Base-by-base conservation (phyloP, 2,113 vertebrate genomes). In the Garra rufa region DNA sequence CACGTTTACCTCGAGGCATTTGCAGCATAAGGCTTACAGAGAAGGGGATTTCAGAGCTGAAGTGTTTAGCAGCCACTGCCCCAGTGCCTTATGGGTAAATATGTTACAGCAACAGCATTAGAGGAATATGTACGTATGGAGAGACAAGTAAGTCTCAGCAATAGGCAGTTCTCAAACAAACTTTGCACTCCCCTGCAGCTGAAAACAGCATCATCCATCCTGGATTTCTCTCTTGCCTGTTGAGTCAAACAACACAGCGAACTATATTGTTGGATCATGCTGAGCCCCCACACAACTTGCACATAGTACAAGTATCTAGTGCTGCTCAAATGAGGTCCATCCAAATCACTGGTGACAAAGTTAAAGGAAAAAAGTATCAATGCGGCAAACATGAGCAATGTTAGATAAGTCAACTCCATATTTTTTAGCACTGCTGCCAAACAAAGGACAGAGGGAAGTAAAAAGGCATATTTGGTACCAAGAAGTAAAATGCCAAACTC, bases 111-210 rank as follows among this genome's bases (percentile, higher is more conserved):
- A 34, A 26, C 46, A 50, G 7, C 14, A 59, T 55, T 17, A 14
- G 30, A 77, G 8, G 9, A 44, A 59, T 78, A 61, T 73, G 41
- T 73, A 38, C 30, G 0, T 34, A 5, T 61, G 38, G 24, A 63
- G 57, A 63, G 38, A 79, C 76, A 63, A 61, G 55, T 10, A 78
- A 78, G 55, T 17, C 24, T 2, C 34, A 63, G 76, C 76, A n/a
- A 79, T 19, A 44, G 76, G 76, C 52, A 61, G 55, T 63, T 63
- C 15, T 79, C 38, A 79, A 61, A 77, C 76, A 57, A 77, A 78
- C 76, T 78, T 78, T 43, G 55, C 38, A 15, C 14, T 61, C 34
- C 76, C 30, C 38, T 59, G 34, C 76, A 78, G 48, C 34, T 59
- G 21, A 43, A 78, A 78, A 41, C 34, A 78, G n/a, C 13, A 61